Conservation (phyloP, 2,797 vertebrate species). For the Manis crassicaudata region DNA sequence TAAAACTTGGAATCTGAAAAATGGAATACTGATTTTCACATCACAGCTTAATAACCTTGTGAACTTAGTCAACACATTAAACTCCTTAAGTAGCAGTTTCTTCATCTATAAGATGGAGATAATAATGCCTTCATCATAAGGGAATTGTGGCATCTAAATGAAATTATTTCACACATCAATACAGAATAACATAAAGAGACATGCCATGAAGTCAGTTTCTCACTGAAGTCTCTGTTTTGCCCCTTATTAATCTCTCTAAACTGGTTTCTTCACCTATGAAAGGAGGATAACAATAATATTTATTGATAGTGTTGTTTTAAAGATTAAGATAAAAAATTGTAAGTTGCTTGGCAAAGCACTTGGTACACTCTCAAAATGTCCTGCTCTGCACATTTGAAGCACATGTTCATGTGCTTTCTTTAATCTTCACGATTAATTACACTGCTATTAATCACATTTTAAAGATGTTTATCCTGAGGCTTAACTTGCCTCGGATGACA, state of each 20-base stretch:
- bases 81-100: not conserved
- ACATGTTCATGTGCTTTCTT: not conserved
- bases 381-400: not conserved
- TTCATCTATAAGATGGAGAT: not conserved
- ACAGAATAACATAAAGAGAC: not conserved
- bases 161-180: not conserved
- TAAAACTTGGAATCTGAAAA: constrained; percentile 37
- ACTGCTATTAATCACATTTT: not conserved
- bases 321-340: not conserved
- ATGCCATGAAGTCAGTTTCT: not conserved
- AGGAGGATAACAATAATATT: not conserved
- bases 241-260: not conserved
- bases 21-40: not conserved
- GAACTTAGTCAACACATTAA: not conserved
- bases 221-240: not conserved
- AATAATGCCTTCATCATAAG: not conserved
- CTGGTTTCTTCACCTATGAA: not conserved
- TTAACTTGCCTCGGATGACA: not conserved
- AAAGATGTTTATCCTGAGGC: not conserved
- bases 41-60: not conserved
- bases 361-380: not conserved
- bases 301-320: not conserved
- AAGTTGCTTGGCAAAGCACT: not conserved
- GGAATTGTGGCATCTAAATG: not conserved
- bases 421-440: not conserved